A percentile compares a stretch with the other conserved stretches of the same genome.
Conservation (phyloP, 1,140 invertebrate species). For the Eumeta japonica region DNA sequence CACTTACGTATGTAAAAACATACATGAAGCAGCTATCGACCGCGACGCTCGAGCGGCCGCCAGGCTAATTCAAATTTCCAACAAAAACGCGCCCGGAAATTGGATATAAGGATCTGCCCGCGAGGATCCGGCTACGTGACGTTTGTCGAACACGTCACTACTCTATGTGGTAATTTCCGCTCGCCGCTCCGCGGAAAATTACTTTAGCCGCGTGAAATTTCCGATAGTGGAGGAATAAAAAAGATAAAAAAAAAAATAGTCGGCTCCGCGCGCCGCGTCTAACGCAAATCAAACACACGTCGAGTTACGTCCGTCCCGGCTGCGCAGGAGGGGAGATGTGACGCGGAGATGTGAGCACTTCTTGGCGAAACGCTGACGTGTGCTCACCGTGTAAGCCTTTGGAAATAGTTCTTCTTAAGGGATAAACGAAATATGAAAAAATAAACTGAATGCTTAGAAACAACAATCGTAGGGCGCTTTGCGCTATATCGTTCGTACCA, state of each 20-base stretch:
- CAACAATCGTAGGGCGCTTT: too few relatives aligned
- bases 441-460: too few relatives aligned
- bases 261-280: background rate
- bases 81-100: conserved; percentile 54
- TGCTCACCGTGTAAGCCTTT: too few relatives aligned
- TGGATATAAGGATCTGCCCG: conserved; percentile 56
- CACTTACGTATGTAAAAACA: too few relatives aligned
- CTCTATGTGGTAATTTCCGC: conserved; percentile 57
- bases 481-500: too few relatives aligned
- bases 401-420: too few relatives aligned
- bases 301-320: conserved; percentile 6
- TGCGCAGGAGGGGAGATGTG: too few relatives aligned
- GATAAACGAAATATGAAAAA: too few relatives aligned
- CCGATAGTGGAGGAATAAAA: conserved; percentile 38
- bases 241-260: conserved; percentile 20
- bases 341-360: too few relatives aligned
- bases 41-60: too few relatives aligned
- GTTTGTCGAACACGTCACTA: conserved; percentile 56
- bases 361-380: too few relatives aligned
- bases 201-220: conserved; percentile 55
- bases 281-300: conserved; percentile 5
- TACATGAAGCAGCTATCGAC: too few relatives aligned
- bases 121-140: conserved; percentile 53
- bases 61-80: conserved; percentile 53
- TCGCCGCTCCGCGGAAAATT: conserved; percentile 52